Conservation (phyloP, 2,113 vertebrate species). For the Orthonyx spaldingii region DNA sequence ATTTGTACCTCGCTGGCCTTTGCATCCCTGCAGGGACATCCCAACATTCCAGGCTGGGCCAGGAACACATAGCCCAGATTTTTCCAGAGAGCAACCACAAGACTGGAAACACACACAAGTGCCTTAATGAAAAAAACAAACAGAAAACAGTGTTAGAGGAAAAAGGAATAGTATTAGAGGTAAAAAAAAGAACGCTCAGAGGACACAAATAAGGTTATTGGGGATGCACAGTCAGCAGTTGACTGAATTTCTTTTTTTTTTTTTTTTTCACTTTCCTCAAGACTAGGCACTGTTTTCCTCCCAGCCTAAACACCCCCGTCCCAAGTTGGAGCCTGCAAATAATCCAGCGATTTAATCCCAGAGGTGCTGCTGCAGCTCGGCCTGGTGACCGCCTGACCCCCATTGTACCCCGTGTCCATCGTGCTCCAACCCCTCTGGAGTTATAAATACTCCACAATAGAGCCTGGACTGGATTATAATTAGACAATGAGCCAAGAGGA, state of each 20-base stretch:
- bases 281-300: fast-evolving
- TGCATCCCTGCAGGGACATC: neutral
- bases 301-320: neutral
- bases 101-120: neutral
- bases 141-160: neutral
- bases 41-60: neutral
- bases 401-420: neutral
- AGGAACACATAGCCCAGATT: fast-evolving
- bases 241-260: neutral
- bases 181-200: neutral
- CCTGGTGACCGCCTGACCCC: neutral
- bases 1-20: neutral
- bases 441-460: constrained; percentile 49
- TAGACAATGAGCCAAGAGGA: constrained; percentile 47
- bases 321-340: neutral
- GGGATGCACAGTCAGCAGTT: neutral
- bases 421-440: neutral
- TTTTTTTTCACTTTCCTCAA: neutral
- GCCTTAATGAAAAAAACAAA: neutral
- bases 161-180: neutral
- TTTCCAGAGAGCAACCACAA: neutral
- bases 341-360: neutral
- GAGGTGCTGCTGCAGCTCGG: neutral
- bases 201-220: neutral
- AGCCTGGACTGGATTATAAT: constrained; percentile 35